These are phyloP conservation scores for Dorcus hopei DNA, from an alignment of 2,888 invertebrate genomes.

Conservation along the genomic window DNA sequence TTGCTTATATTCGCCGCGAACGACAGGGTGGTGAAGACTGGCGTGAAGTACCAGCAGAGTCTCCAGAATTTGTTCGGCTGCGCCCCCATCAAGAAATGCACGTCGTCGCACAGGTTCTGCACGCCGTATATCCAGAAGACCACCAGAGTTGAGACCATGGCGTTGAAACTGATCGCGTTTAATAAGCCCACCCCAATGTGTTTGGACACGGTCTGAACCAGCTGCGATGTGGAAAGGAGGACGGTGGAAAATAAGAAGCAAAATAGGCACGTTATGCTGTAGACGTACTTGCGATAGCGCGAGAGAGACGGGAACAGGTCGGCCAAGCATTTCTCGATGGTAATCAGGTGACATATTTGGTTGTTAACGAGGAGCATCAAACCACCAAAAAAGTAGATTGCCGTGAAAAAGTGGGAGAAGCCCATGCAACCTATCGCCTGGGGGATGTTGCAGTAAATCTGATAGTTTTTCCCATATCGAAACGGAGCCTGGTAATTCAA, in stretches of 20 bases:
- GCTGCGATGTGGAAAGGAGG: too few species aligned
- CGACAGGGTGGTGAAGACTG: constrained; percentile 2
- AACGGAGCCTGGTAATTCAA: too few species aligned
- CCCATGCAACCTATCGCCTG: too few species aligned
- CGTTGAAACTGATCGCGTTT: constrained; percentile 4
- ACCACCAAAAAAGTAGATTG: background rate
- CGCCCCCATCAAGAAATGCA: constrained; percentile 27
- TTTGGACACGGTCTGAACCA: too few species aligned
- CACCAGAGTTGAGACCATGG: constrained; percentile 10
- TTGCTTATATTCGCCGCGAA: too few species aligned
- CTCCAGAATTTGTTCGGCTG: constrained; percentile 31
- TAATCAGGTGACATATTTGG: background rate
- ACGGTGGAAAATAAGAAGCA: background rate
- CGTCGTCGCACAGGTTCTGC: constrained; percentile 29
- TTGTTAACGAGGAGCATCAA: background rate
- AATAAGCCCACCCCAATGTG: too few species aligned
- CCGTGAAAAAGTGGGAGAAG: too few species aligned
- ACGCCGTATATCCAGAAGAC: constrained; percentile 30
- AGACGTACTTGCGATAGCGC: background rate
- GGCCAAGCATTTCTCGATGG: background rate
- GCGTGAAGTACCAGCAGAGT: constrained; percentile 26
- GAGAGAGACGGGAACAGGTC: background rate
- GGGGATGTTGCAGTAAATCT: too few species aligned
- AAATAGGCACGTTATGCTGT: background rate
- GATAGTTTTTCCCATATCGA: too few species aligned